These are phyloP conservation scores for Cheilosia variabilis DNA, from an alignment of 2,888 invertebrate genomes.

Conservation along the genomic window DNA sequence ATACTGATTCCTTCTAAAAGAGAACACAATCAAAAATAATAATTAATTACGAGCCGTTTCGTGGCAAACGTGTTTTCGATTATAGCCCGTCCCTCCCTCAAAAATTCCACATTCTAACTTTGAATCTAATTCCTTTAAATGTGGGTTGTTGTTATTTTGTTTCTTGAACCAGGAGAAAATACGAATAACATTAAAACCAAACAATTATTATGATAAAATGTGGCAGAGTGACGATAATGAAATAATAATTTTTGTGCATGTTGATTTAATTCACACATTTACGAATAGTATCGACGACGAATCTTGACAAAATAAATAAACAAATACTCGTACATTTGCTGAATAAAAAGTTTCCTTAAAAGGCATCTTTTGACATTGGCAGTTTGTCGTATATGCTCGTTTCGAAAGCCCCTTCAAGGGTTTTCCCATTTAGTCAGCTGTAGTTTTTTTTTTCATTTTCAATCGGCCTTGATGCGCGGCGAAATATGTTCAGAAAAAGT, in stretches of 20 bases:
- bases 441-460: not conserved
- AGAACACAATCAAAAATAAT: not conserved
- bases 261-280: constrained; percentile 40
- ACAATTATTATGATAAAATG: constrained; percentile 5
- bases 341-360: not conserved
- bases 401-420: not conserved
- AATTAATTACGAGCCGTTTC: not conserved
- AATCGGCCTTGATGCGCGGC: constrained; percentile 13
- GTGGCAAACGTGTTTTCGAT: not conserved
- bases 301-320: constrained; percentile 3
- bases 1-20: not conserved
- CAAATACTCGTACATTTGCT: not conserved
- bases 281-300: constrained; percentile 21
- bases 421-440: not conserved
- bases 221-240: constrained; percentile 32
- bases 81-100: not conserved
- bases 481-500: constrained; percentile 1
- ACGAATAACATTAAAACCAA: constrained; percentile 12
- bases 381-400: too few species aligned
- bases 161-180: not conserved
- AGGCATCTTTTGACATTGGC: too few species aligned
- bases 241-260: constrained; percentile 37
- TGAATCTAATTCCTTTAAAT: not conserved
- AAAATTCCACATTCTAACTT: constrained; percentile 1
- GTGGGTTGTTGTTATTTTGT: not conserved